phyloP scores from a whole-genome alignment of 2,888 invertebrate genomes.

The Pheosia gnoma region DNA sequence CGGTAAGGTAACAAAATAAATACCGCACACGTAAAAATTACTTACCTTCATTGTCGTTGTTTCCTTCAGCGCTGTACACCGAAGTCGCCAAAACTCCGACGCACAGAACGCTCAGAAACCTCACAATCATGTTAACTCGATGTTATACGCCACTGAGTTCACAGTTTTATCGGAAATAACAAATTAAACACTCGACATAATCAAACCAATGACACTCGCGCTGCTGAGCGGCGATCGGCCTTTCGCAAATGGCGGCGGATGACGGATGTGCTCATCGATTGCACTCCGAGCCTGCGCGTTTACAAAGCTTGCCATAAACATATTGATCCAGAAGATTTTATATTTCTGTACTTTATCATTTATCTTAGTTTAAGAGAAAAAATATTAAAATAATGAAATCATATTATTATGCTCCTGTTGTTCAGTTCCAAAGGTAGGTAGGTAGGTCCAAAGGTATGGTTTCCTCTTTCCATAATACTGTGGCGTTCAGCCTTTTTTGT shows the following conservation, averaged over 20 bases:
- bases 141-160: conserved; percentile 71
- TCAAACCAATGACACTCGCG: conserved; percentile 77
- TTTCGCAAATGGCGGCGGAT: conserved; percentile 84
- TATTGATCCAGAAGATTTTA: no score
- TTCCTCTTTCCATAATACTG: no score
- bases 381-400: no score
- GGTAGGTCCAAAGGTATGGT: no score
- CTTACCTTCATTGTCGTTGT: conserved; percentile 83
- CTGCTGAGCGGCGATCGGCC: conserved; percentile 74
- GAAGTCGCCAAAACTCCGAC: conserved; percentile 78
- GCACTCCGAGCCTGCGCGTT: conserved; percentile 64
- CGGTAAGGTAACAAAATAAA: conserved; percentile 65
- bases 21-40: conserved; percentile 52
- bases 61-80: conserved; percentile 73
- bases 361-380: no score
- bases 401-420: no score
- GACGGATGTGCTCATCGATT: conserved; percentile 84
- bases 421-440: no score
- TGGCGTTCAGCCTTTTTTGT: no score
- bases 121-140: conserved; percentile 82
- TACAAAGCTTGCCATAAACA: conserved; percentile 48
- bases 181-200: conserved; percentile 79
- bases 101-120: conserved; percentile 79
- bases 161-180: conserved; percentile 74
- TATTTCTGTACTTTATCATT: no score